Base-by-base conservation (phyloP, 2,888 invertebrate species). In the Carterocephalus palaemon region DNA sequence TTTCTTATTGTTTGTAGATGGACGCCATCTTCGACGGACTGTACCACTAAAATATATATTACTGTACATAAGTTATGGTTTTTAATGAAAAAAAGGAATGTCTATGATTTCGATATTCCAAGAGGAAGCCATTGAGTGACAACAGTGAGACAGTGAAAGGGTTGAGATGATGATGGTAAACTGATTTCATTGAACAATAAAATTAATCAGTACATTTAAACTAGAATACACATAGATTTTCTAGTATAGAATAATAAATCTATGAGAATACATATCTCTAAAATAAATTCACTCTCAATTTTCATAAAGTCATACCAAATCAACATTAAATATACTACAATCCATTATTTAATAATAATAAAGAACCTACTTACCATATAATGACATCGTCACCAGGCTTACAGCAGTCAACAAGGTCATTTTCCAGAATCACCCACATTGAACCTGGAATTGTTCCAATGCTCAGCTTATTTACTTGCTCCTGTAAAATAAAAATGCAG, bases 371-470 rank as follows among this genome's bases (percentile, higher is more conserved):
- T 69, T 79, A 95, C 96, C 93, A 93, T 52, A 96, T 90, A 52
- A 92, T 90, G 8, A 96, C 90, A 85, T 94, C 93, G 87, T 97
- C 96, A 1, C 97, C 97, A 38, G 96, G 95, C 74, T 95, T 94
- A 69, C 95, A 95, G 50, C 83, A 82, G 73, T 96, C 95, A 0
- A 96, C 95, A 13, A 97, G 83, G 77, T 96, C 96, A 82, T 96
- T 92, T 66, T 95, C 93, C 26, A 95, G 67, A 1, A 93, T 91
- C 0, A 94, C 91, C 90, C 91, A 91, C 85, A 95, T 89, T 1
- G 93, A 90, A 7, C 91, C 89, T 0, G 95, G 95, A 60, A 94
- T 91, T 13, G 90, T 89, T 2, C 94, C 93, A 52, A 92, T 88
- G 48, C 89, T 89, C 50, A 92, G 77, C 62, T 91, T 92, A 56